Evolutionary conservation across 1,140 invertebrate genomes (phyloP), one percentile per base, ranked within the genome.

Genomic region (Mamestra configurata): DNA sequence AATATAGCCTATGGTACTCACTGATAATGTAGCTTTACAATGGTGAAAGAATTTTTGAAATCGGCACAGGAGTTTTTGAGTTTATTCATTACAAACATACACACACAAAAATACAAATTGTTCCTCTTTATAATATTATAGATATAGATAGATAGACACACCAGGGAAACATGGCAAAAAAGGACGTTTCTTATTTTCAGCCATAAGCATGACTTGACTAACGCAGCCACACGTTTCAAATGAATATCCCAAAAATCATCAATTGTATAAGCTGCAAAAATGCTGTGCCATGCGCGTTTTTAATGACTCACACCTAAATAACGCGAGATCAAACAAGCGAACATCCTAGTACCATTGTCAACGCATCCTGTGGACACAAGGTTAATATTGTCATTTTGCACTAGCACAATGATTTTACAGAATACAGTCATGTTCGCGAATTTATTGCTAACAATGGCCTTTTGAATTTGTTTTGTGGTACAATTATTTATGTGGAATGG

Each of bases 291-390:
- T 46, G 43, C 57, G 43, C 31, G 22, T 76, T 49, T 31, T 6
- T 35, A 20, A 46, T 76, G 73, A 76, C 57, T 76, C 73, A 76
- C 64, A 27, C 43, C 49, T 20, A 55, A 73, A 51, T 51, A 59
- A 13, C 6, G 20, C 7, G 35, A 18, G 40, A 61, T 76, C 55
- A 64, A 46, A 76, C 57, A 46, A 76, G 55, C 73, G 57, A 31
- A 76, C 43, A 76, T 76, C 73, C 73, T 55, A 76, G 55, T 49
- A 18, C 73, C 55, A 76, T 76, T 76, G 72, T 76, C 40, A 46
- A 27, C 55, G 15, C 55, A 76, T 76, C 72, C 72, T 57, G 72
- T 55, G 22, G 15, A 27, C 55, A 57, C 72, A 76, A 76, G 72
- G 72, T 61, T 76, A 37, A 61, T 20, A 76, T 5, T 61, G 24